Conservation (phyloP, 2,797 vertebrate genomes). For the Enteromius viviparus region DNA sequence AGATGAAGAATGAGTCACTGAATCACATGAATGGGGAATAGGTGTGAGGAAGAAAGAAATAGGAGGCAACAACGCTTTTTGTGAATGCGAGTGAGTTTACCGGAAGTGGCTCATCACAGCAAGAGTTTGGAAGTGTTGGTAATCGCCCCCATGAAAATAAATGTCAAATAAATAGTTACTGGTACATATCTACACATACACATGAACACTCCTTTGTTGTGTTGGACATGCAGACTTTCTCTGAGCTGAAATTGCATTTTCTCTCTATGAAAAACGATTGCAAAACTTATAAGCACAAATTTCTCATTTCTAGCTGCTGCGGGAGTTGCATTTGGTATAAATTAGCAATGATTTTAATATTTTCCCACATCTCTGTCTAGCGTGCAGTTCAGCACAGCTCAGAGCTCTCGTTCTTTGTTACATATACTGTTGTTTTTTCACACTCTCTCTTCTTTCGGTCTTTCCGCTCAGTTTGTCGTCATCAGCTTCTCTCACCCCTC, state of each 20-base stretch:
- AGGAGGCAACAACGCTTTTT: slow-evolving; percentile 16
- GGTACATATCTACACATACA: slow-evolving; percentile 10
- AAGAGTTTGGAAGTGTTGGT: slow-evolving; percentile 40
- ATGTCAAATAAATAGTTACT: slow-evolving; percentile 40
- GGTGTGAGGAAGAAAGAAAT: slow-evolving; percentile 44
- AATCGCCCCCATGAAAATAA: slow-evolving; percentile 48
- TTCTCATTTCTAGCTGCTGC: background rate
- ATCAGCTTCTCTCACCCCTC: slow-evolving; percentile 43
- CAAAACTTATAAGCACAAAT: slow-evolving; percentile 24
- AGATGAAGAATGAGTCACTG: slow-evolving; percentile 53
- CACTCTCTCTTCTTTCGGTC: slow-evolving; percentile 34
- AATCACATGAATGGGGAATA: slow-evolving; percentile 44
- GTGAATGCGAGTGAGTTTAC: background rate
- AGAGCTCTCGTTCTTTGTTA: slow-evolving; percentile 24
- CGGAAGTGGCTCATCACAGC: slow-evolving; percentile 56
- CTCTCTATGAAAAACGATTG: slow-evolving; percentile 5
- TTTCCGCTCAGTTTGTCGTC: slow-evolving; percentile 42
- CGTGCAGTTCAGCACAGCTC: slow-evolving; percentile 11
- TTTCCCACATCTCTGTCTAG: slow-evolving; percentile 47
- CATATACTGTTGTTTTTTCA: slow-evolving; percentile 11
- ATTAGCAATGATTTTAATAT: slow-evolving; percentile 61
- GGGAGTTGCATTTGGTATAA: slow-evolving; percentile 31
- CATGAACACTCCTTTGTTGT: slow-evolving; percentile 38
- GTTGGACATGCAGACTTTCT: slow-evolving; percentile 35
- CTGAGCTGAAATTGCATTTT: slow-evolving; percentile 7